Evolutionary conservation across 2,113 vertebrate genomes (phyloP).

Genomic region (Syngnathus typhle): DNA sequence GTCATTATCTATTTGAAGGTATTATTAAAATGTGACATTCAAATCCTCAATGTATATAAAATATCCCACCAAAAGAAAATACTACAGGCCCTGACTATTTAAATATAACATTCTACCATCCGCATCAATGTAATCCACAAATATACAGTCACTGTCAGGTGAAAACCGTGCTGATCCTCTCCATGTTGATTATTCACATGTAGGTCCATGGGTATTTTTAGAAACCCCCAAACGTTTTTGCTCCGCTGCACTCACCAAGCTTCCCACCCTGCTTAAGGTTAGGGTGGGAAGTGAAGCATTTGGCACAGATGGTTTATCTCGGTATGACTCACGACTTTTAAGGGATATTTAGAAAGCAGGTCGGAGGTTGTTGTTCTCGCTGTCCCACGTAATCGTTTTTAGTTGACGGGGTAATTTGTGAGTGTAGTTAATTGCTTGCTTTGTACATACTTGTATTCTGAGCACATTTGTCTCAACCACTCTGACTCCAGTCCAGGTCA

Average conservation of each 20-base stretch:
- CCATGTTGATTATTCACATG: conserved; percentile 16
- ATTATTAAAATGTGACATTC: too few species aligned
- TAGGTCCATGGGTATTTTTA: conserved; percentile 1
- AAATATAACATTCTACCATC: conserved; percentile 12
- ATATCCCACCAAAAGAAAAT: neutral
- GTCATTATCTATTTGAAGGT: too few species aligned
- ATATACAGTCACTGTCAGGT: conserved; percentile 21
- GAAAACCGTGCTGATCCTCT: conserved; percentile 6
- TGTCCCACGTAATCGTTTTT: neutral
- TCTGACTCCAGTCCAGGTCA: neutral
- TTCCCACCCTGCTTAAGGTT: conserved; percentile 28
- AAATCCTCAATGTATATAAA: neutral
- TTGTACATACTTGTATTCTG: neutral
- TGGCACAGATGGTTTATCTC: conserved; percentile 10
- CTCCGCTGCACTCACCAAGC: neutral
- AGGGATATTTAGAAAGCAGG: neutral
- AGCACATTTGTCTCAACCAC: neutral
- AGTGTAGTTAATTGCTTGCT: neutral
- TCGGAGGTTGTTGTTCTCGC: neutral
- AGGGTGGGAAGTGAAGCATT: conserved; percentile 17
- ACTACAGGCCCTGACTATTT: neutral
- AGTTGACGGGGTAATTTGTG: neutral
- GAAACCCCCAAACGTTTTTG: neutral
- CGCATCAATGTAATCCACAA: conserved; percentile 7
- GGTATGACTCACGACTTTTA: neutral